Conservation (phyloP, 37 sponge, comb jelly and placozoan genomes). For the Tethya wilhelma region DNA sequence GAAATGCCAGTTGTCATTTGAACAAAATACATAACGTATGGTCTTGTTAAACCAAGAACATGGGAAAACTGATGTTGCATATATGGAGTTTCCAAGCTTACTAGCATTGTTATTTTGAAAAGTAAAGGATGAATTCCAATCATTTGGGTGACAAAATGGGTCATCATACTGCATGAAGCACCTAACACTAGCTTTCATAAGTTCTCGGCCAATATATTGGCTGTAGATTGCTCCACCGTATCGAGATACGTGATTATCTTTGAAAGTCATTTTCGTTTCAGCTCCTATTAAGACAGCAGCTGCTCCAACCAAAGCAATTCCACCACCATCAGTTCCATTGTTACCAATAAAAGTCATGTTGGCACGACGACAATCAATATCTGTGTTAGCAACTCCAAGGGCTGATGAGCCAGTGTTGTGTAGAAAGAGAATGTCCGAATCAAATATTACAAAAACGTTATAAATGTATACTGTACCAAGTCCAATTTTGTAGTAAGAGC, state of each 20-base stretch:
- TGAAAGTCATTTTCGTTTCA: conserved; percentile 8
- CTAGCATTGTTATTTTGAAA: neutral
- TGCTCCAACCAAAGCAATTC: conserved; percentile 45
- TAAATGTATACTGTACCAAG: too few species aligned
- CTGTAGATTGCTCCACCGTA: conserved; percentile 76
- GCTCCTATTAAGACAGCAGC: conserved; percentile 57
- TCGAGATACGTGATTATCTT: conserved; percentile 42
- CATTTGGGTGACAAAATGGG: neutral
- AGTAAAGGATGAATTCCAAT: neutral
- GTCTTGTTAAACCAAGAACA: too few species aligned
- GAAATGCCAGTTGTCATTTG: neutral
- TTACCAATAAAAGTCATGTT: conserved; percentile 21
- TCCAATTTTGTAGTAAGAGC: conserved; percentile 16
- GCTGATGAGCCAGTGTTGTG: too few species aligned
- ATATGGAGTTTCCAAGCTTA: neutral
- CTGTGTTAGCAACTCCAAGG: conserved; percentile 28
- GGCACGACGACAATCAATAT: conserved; percentile 10
- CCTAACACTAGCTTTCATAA: neutral
- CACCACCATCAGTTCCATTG: conserved; percentile 45
- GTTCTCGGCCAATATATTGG: conserved; percentile 13
- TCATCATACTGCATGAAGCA: neutral
- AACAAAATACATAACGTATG: too few species aligned
- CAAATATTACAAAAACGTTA: too few species aligned
- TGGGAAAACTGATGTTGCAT: neutral
- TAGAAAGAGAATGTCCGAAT: too few species aligned